Conservation (phyloP, 2,113 vertebrate genomes). For the Datnioides undecimradiatus region DNA sequence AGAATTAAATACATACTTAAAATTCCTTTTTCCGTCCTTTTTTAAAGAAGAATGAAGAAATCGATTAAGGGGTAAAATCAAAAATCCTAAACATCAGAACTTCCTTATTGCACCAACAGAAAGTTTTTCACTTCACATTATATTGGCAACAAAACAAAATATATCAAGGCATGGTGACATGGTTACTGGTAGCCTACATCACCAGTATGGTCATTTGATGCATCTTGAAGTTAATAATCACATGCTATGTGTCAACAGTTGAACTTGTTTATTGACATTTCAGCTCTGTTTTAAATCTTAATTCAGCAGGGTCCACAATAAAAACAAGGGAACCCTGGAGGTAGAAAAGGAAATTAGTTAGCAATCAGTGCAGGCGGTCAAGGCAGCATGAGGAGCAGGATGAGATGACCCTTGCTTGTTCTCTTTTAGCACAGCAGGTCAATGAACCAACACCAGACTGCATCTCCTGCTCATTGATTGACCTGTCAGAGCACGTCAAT, state of each 20-base stretch:
- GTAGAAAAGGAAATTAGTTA: conserved; percentile 19
- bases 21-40: too few relatives aligned
- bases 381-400: conserved; percentile 33
- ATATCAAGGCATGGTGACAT: neutral
- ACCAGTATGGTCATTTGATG: neutral
- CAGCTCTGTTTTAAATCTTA: neutral
- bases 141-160: neutral
- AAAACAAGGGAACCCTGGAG: neutral
- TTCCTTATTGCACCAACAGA: neutral
- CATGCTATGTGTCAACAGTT: neutral
- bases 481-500: conserved; percentile 71
- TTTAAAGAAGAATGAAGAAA: too few relatives aligned
- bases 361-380: conserved; percentile 20
- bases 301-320: neutral
- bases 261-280: conserved; percentile 7
- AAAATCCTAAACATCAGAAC: neutral
- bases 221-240: neutral
- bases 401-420: conserved; percentile 63
- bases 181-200: neutral
- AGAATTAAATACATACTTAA: neutral
- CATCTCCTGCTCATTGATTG: conserved; percentile 72
- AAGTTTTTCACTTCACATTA: neutral
- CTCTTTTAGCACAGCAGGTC: conserved; percentile 63
- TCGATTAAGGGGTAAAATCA: neutral
- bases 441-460: conserved; percentile 53